Evolutionary conservation across 2,888 invertebrate species (phyloP).

Genomic region (Trichogramma dendrolimi): DNA sequence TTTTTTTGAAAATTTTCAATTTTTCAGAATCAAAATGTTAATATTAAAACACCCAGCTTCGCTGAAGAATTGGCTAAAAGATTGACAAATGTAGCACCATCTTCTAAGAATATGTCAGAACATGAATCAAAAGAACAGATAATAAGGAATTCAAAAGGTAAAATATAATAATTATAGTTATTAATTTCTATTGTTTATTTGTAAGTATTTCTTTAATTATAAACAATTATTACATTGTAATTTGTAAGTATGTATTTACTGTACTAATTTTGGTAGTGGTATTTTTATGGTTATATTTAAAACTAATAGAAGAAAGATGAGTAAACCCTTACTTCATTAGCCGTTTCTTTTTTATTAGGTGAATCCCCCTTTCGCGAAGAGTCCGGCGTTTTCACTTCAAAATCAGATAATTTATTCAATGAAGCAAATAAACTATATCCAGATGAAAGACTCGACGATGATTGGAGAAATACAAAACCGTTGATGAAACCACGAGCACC

Average conservation of each 20-base stretch:
- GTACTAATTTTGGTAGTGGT: not conserved
- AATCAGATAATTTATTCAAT: conserved; percentile 39
- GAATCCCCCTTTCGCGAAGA: conserved; percentile 25
- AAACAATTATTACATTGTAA: too few relatives aligned
- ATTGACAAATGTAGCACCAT: conserved; percentile 54
- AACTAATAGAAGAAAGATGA: not conserved
- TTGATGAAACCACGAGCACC: too few relatives aligned
- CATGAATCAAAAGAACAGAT: conserved; percentile 39
- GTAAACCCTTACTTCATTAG: not conserved
- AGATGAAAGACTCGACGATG: conserved; percentile 36
- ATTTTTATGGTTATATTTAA: not conserved
- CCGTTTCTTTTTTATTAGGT: conserved; percentile 34
- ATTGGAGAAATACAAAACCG: conserved; percentile 36
- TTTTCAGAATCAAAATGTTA: conserved; percentile 30
- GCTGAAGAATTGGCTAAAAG: conserved; percentile 63
- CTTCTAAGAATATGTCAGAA: conserved; percentile 52
- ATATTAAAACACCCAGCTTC: conserved; percentile 51
- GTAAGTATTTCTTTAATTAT: too few relatives aligned
- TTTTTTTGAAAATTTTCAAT: not conserved
- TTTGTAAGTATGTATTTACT: too few relatives aligned
- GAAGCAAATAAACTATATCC: conserved; percentile 38
- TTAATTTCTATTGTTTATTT: too few relatives aligned
- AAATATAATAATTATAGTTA: not conserved
- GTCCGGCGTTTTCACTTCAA: conserved; percentile 35
- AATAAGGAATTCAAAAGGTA: conserved; percentile 43